phyloP scores from a whole-genome alignment of 2,888 invertebrate genomes.

The Pimpla rufipes region DNA sequence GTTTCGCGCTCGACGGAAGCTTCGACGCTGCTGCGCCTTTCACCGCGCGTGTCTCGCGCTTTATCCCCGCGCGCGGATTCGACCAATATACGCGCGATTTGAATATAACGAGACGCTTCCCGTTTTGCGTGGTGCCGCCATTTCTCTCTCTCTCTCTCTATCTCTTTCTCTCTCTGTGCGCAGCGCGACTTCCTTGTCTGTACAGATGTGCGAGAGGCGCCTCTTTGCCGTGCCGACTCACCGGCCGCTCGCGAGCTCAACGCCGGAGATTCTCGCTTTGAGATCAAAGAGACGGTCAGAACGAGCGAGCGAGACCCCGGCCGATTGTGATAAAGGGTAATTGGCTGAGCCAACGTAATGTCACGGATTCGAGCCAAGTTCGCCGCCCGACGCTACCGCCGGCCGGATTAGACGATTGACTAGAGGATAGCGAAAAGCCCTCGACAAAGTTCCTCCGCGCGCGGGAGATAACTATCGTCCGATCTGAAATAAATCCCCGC shows the following conservation, averaged over 20 bases:
- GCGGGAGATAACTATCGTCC: not conserved
- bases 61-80: slow-evolving; percentile 33
- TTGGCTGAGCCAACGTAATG: slow-evolving; percentile 63
- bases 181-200: slow-evolving; percentile 23
- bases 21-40: not conserved
- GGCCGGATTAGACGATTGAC: slow-evolving; percentile 1
- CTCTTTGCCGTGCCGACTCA: slow-evolving; percentile 25
- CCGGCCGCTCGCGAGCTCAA: not conserved
- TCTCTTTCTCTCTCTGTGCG: too few relatives aligned
- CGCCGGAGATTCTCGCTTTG: slow-evolving; percentile 65
- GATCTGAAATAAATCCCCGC: not conserved
- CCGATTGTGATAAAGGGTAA: slow-evolving; percentile 63
- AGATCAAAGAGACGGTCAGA: slow-evolving; percentile 56
- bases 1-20: slow-evolving; percentile 16
- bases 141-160: too few relatives aligned
- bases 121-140: slow-evolving; percentile 31
- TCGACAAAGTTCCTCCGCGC: not conserved
- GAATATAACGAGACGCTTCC: slow-evolving; percentile 64
- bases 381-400: slow-evolving; percentile 15
- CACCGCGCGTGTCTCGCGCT: slow-evolving; percentile 9
- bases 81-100: slow-evolving; percentile 65
- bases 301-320: slow-evolving; percentile 30
- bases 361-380: slow-evolving; percentile 61
- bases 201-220: slow-evolving; percentile 1
- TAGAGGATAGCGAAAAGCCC: not conserved